Conservation (phyloP, 2,113 vertebrate species). For the Anhinga rufa region DNA sequence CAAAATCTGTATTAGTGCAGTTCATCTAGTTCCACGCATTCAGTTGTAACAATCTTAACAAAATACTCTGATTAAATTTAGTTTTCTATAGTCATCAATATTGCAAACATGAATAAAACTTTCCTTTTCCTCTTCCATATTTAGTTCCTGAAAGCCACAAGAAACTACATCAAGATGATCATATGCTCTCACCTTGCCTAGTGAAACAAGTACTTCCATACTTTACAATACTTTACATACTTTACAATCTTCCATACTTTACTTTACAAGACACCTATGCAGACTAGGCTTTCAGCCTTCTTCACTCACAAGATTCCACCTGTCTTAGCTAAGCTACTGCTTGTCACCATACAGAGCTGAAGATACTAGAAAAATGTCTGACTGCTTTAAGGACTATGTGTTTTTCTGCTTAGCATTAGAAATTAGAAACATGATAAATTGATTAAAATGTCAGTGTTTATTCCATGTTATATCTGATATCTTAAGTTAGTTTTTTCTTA, state of each 20-base stretch:
- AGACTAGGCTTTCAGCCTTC: not conserved
- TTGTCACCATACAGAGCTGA: not conserved
- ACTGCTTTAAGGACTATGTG: not conserved
- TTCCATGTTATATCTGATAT: not conserved
- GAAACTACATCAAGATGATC: not conserved
- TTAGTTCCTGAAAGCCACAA: not conserved
- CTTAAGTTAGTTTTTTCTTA: not conserved
- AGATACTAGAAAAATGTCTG: not conserved
- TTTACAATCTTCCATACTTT: not conserved
- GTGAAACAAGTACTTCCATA: not conserved
- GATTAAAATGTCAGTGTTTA: not conserved
- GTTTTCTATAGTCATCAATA: not conserved
- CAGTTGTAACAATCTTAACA: not conserved
- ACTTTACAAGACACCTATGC: not conserved
- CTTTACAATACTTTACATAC: not conserved
- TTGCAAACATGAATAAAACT: not conserved
- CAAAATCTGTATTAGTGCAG: not conserved
- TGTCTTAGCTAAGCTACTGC: not conserved
- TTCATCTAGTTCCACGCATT: not conserved
- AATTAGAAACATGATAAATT: not conserved
- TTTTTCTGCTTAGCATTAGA: not conserved
- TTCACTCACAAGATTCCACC: not conserved
- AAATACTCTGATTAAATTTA: not conserved
- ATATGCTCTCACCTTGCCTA: not conserved
- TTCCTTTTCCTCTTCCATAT: not conserved